Conservation (phyloP, 2,113 vertebrate species). For the Hiodon alosoides region DNA sequence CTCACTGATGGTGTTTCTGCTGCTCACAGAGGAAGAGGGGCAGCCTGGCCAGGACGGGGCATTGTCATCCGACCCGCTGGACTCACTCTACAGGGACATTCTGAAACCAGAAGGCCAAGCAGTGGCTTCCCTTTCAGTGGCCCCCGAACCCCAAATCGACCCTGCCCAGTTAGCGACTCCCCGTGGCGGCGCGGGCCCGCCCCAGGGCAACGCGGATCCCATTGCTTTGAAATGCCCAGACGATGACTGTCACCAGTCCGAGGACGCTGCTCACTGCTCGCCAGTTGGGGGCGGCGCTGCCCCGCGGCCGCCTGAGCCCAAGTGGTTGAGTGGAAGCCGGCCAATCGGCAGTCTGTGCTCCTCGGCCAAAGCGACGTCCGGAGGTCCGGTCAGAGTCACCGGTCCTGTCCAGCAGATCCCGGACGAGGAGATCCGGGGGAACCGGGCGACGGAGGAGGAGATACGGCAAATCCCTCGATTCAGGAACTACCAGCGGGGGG, state of each 20-base stretch:
- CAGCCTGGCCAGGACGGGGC: constrained; percentile 44
- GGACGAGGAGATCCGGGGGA: constrained; percentile 76
- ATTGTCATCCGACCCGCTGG: constrained; percentile 42
- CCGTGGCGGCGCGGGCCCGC: too few species aligned
- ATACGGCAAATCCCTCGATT: constrained; percentile 77
- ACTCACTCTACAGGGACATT: constrained; percentile 56
- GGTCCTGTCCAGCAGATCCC: constrained; percentile 69
- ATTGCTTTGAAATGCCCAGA: background rate
- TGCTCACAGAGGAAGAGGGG: constrained; percentile 46
- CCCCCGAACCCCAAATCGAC: background rate
- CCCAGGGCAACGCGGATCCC: background rate
- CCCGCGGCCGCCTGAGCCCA: constrained; percentile 29
- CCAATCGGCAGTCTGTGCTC: constrained; percentile 58
- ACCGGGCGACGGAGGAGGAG: constrained; percentile 72
- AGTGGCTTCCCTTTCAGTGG: background rate
- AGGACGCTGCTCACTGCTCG: background rate
- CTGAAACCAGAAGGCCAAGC: constrained; percentile 31
- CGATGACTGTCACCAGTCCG: accelerated
- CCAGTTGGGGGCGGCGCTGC: constrained; percentile 36
- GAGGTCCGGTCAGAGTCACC: constrained; percentile 55
- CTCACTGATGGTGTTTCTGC: background rate
- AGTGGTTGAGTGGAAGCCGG: constrained; percentile 53
- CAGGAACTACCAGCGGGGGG: constrained; percentile 76
- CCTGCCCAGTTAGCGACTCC: too few species aligned
- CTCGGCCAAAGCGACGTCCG: constrained; percentile 29